A percentile compares a stretch with the other conserved stretches of the same genome.
These are phyloP conservation scores for Amniataba percoides DNA, from an alignment of 2,797 vertebrate species.

Conservation along the genomic window DNA sequence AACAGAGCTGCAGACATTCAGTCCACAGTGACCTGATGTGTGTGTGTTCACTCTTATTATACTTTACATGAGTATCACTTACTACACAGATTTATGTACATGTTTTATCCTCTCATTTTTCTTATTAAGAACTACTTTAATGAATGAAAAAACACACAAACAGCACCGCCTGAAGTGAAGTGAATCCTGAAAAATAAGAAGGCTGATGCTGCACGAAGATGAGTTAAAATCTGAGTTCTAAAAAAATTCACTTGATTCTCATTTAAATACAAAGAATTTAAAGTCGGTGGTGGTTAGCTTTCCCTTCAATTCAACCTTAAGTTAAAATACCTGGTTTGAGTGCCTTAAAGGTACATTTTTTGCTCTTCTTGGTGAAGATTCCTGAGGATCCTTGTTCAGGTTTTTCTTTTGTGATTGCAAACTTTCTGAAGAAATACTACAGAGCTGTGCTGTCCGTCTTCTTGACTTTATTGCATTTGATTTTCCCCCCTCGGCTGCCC, in stretches of 20 bases:
- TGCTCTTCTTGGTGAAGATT: slow-evolving; percentile 16
- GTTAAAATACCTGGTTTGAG: neutral
- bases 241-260: slow-evolving; percentile 23
- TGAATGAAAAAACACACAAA: slow-evolving; percentile 21
- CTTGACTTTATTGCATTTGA: slow-evolving; percentile 18
- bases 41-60: neutral
- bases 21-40: slow-evolving; percentile 1
- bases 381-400: neutral
- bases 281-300: neutral
- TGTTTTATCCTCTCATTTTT: neutral
- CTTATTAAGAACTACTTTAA: slow-evolving; percentile 18
- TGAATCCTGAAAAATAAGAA: slow-evolving; percentile 4
- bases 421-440: slow-evolving; percentile 14
- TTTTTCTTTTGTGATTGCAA: slow-evolving; percentile 34
- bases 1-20: slow-evolving; percentile 18
- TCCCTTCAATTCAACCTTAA: neutral
- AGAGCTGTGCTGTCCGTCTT: neutral
- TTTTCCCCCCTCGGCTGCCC: slow-evolving; percentile 15
- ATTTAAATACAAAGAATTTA: neutral
- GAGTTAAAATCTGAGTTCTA: slow-evolving; percentile 20
- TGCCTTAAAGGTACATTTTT: slow-evolving; percentile 24
- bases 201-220: neutral
- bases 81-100: slow-evolving; percentile 43
- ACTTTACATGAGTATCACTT: slow-evolving; percentile 26
- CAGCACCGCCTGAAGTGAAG: slow-evolving; percentile 2